Conservation (phyloP, 2,797 vertebrate genomes). For the Alectoris magna region DNA sequence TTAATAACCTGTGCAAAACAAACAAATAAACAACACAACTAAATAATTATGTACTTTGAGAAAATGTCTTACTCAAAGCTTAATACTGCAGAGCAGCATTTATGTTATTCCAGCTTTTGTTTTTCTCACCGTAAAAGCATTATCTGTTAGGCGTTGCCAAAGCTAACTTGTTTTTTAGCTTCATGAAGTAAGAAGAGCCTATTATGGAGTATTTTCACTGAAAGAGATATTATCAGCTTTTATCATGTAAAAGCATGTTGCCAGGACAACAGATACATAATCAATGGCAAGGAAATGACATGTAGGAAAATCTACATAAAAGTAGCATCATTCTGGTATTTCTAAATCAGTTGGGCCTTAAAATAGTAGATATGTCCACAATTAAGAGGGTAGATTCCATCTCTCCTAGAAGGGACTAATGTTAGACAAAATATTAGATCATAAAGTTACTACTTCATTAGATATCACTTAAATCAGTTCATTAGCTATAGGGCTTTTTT, state of each 20-base stretch:
- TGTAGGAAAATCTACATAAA: no score
- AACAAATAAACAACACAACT: background rate
- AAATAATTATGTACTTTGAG: background rate
- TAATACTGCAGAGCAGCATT: background rate
- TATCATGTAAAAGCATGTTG: background rate
- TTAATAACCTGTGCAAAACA: constrained; percentile 79
- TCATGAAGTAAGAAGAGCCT: background rate
- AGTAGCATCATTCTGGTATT: no score
- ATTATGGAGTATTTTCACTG: background rate
- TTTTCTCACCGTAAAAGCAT: background rate
- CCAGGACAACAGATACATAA: background rate
- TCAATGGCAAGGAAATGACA: background rate
- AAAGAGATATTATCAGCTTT: background rate
- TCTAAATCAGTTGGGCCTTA: no score
- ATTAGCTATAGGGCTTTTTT: no score
- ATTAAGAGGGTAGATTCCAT: no score
- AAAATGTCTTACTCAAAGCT: background rate
- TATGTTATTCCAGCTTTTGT: background rate
- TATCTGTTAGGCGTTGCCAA: background rate
- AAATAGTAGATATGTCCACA: no score
- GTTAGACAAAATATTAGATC: no score
- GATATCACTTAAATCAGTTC: no score
- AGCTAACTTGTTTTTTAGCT: background rate
- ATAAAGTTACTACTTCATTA: no score
- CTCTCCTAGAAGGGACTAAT: no score